Percentiles rank a stretch among this genome's conserved stretches.
Evolutionary conservation across 2,113 vertebrate species (phyloP).

Genomic region (Catharus fuscescens): DNA sequence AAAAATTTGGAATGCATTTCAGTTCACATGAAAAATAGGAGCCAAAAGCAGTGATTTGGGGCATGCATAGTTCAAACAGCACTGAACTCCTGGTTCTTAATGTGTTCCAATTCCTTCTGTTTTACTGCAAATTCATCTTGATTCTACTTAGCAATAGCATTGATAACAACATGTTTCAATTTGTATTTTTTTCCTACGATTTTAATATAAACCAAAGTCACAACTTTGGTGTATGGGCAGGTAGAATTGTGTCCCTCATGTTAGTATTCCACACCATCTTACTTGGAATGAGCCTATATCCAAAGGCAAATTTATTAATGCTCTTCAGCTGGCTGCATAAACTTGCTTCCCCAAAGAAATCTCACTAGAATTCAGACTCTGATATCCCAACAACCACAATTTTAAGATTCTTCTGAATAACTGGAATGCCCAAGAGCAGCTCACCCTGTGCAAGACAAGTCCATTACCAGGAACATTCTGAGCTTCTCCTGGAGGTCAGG

Average conservation of each 20-base stretch:
- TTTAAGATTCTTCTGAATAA: not conserved
- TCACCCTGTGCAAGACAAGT: not conserved
- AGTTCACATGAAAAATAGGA: not conserved
- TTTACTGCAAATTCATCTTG: not conserved
- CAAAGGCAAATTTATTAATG: not conserved
- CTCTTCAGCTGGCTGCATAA: not conserved
- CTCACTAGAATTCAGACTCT: not conserved
- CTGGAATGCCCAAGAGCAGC: not conserved
- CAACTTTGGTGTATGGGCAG: not conserved
- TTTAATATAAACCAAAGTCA: not conserved
- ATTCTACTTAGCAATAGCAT: not conserved
- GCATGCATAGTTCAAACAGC: not conserved
- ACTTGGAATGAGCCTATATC: not conserved
- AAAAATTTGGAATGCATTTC: constrained; percentile 24
- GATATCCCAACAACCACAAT: not conserved
- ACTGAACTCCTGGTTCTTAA: not conserved
- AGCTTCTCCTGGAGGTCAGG: not conserved
- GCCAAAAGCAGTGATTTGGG: not conserved
- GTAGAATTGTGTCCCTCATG: not conserved
- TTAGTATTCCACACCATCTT: not conserved
- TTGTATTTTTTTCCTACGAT: not conserved
- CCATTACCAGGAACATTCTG: not conserved
- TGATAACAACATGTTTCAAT: not conserved
- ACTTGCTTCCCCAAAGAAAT: not conserved
- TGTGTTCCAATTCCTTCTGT: not conserved